These are phyloP conservation scores for Anser brachyrhynchus DNA, from an alignment of 2,113 vertebrate species.

Conservation along the genomic window DNA sequence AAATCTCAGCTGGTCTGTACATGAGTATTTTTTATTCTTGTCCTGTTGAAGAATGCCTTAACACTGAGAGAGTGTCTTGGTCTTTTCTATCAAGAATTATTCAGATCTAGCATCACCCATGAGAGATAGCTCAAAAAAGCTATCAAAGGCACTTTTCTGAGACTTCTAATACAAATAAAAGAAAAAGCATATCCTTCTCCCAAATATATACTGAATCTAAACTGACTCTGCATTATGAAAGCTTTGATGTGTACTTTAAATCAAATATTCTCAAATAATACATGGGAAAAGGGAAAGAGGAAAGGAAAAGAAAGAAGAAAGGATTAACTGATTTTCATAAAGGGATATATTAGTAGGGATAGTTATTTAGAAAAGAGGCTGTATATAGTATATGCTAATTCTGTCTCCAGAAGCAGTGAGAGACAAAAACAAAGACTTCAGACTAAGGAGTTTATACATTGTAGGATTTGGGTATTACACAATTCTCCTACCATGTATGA, in stretches of 20 bases:
- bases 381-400: background rate
- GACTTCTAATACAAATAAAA: background rate
- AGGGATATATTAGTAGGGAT: background rate
- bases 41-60: background rate
- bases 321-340: background rate
- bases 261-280: background rate
- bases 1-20: background rate
- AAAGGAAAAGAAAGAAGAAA: background rate
- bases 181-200: background rate
- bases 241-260: background rate
- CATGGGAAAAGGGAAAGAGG: no score
- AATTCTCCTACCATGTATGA: background rate
- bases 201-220: background rate
- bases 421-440: background rate
- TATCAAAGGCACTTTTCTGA: background rate
- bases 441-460: background rate
- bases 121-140: background rate
- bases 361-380: background rate
- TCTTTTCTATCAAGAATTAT: background rate
- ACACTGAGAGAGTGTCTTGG: background rate
- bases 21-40: background rate
- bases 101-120: background rate
- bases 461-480: background rate
- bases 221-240: background rate
- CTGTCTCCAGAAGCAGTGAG: background rate